Percentiles rank a stretch among this genome's conserved stretches.
These are phyloP conservation scores for Mylabris sibirica DNA, from an alignment of 2,888 invertebrate genomes.

Conservation along the genomic window DNA sequence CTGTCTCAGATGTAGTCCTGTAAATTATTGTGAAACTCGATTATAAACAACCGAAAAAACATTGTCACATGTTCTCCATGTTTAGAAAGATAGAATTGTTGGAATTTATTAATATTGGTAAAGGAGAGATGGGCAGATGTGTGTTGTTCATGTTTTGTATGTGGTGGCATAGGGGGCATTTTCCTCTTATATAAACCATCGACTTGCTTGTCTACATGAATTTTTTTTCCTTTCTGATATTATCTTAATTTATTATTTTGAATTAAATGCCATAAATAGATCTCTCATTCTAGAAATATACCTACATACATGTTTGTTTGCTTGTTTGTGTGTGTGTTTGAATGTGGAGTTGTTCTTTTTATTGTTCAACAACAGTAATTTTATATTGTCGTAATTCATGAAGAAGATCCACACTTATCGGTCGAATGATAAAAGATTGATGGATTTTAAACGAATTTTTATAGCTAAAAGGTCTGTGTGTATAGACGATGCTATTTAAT, in stretches of 20 bases:
- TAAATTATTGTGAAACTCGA: slow-evolving; percentile 51
- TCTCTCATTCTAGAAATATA: slow-evolving; percentile 11
- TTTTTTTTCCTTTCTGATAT: slow-evolving; percentile 24
- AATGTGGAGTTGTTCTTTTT: background rate
- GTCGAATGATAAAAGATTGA: slow-evolving; percentile 6
- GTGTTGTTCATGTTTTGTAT: slow-evolving; percentile 39
- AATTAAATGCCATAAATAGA: slow-evolving; percentile 26
- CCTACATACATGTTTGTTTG: background rate
- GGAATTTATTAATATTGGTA: slow-evolving; percentile 51
- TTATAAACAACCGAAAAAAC: slow-evolving; percentile 52
- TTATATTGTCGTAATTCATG: slow-evolving; percentile 9
- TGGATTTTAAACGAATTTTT: slow-evolving; percentile 4
- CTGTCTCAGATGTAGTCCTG: slow-evolving; percentile 49
- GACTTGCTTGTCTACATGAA: slow-evolving; percentile 30
- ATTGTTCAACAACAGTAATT: background rate
- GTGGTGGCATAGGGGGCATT: slow-evolving; percentile 12
- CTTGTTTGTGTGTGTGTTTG: background rate
- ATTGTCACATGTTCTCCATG: slow-evolving; percentile 47
- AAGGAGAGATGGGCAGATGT: slow-evolving; percentile 36
- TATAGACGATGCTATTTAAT: background rate
- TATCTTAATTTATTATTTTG: slow-evolving; percentile 35
- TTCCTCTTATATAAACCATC: slow-evolving; percentile 13
- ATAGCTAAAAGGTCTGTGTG: slow-evolving; percentile 5
- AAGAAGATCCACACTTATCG: background rate
- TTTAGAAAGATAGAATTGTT: slow-evolving; percentile 47